Conservation (phyloP, 2,888 invertebrate genomes). For the Amphipyra berbera region DNA sequence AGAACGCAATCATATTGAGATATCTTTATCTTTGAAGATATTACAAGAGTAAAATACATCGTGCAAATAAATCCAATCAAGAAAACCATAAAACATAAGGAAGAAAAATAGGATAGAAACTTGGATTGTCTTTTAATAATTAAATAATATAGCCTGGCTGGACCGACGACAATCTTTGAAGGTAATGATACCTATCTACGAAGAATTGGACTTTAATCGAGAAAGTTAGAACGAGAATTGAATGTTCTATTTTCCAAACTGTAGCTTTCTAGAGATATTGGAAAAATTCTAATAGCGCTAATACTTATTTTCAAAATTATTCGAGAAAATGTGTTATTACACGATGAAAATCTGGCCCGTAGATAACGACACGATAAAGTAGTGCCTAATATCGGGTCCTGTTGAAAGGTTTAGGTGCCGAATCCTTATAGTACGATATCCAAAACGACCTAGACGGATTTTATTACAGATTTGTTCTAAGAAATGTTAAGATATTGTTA, state of each 20-base stretch:
- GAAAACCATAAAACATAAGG: neutral
- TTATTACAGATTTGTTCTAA: slow-evolving; percentile 27
- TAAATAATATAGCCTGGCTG: slow-evolving; percentile 9
- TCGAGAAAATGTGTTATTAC: slow-evolving; percentile 10
- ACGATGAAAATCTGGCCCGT: slow-evolving; percentile 17
- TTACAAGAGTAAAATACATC: too few species aligned
- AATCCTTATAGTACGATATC: slow-evolving; percentile 41
- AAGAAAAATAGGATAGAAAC: slow-evolving; percentile 1
- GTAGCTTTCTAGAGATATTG: neutral
- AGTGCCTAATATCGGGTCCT: slow-evolving; percentile 30
- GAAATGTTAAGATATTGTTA: slow-evolving; percentile 4
- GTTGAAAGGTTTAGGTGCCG: slow-evolving; percentile 33
- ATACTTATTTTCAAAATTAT: slow-evolving; percentile 9
- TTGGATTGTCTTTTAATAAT: slow-evolving; percentile 14
- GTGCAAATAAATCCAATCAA: neutral
- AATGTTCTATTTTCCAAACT: slow-evolving; percentile 10
- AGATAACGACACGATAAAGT: slow-evolving; percentile 24
- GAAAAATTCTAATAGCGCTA: slow-evolving; percentile 1
- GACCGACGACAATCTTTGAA: slow-evolving; percentile 7
- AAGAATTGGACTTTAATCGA: slow-evolving; percentile 18
- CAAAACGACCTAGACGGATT: slow-evolving; percentile 28
- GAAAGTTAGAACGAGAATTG: slow-evolving; percentile 19
- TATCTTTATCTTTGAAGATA: too few species aligned
- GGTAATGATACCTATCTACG: slow-evolving; percentile 11
- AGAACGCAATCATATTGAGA: too few species aligned